Evolutionary conservation across 2,888 invertebrate genomes (phyloP).

Genomic region (Aphidoletes aphidimyza): DNA sequence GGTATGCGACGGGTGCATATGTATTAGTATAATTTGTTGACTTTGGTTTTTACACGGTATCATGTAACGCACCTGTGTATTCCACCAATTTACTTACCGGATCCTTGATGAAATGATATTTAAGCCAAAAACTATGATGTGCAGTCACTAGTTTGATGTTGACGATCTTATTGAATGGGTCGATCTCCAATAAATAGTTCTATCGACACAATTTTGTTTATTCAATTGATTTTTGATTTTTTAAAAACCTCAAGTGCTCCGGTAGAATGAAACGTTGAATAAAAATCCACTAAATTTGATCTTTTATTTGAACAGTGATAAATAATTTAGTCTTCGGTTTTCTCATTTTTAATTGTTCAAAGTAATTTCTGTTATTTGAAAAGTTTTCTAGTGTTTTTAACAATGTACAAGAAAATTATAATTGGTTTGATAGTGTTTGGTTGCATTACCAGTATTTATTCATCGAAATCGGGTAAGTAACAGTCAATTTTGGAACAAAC

Average conservation of each 20-base stretch:
- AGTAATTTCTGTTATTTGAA: not conserved
- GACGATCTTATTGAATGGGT: not conserved
- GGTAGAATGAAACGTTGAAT: too few species aligned
- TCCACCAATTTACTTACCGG: not conserved
- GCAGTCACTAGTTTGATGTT: not conserved
- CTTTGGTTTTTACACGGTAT: not conserved
- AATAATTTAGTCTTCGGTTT: not conserved
- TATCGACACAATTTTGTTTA: too few species aligned
- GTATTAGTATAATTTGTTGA: not conserved
- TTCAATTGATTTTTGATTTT: too few species aligned
- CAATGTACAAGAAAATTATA: not conserved
- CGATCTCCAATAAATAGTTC: not conserved
- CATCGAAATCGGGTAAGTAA: slow-evolving; percentile 19
- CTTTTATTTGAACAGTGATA: too few species aligned
- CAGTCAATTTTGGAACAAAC: too few species aligned
- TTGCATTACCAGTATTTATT: not conserved
- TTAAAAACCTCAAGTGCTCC: too few species aligned
- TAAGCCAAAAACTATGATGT: not conserved
- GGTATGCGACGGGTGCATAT: not conserved
- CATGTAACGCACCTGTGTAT: too few species aligned
- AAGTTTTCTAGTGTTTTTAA: not conserved
- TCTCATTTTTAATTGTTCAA: too few species aligned
- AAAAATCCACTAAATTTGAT: too few species aligned
- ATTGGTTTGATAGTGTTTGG: not conserved
- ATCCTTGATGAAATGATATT: slow-evolving; percentile 36